Percentiles rank a stretch among this genome's conserved stretches.
Conservation (phyloP, 2,113 vertebrate genomes). For the Rhinolophus ferrumequinum region DNA sequence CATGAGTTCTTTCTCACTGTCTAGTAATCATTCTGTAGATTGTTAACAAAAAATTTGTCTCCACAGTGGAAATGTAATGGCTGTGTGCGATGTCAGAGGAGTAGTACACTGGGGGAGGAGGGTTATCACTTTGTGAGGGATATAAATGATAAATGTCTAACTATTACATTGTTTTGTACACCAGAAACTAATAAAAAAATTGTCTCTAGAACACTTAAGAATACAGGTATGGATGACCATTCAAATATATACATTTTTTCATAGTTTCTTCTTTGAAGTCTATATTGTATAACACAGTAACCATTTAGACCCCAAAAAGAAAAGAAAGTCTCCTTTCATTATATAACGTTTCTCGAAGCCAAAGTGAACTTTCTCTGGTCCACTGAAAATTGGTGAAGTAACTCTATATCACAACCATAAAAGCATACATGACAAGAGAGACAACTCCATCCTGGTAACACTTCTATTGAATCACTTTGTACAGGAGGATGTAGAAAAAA, state of each 20-base stretch:
- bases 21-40: background rate
- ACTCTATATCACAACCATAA: background rate
- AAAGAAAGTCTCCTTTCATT: background rate
- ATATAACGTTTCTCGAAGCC: background rate
- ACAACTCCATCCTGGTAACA: background rate
- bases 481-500: background rate
- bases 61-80: too few species aligned
- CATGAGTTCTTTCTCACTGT: background rate
- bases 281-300: background rate
- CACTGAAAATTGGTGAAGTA: background rate
- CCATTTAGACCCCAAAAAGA: background rate
- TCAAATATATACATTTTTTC: background rate
- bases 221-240: background rate
- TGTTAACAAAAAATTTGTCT: background rate
- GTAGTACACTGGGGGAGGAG: too few species aligned
- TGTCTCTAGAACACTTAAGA: background rate
- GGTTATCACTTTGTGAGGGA: too few species aligned
- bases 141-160: too few species aligned
- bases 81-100: too few species aligned
- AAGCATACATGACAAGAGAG: background rate
- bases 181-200: background rate
- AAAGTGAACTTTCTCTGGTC: background rate
- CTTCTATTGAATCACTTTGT: background rate
- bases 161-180: too few species aligned
- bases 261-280: background rate